Conservation (phyloP, 2,797 vertebrate species). For the Enteromius viviparus region DNA sequence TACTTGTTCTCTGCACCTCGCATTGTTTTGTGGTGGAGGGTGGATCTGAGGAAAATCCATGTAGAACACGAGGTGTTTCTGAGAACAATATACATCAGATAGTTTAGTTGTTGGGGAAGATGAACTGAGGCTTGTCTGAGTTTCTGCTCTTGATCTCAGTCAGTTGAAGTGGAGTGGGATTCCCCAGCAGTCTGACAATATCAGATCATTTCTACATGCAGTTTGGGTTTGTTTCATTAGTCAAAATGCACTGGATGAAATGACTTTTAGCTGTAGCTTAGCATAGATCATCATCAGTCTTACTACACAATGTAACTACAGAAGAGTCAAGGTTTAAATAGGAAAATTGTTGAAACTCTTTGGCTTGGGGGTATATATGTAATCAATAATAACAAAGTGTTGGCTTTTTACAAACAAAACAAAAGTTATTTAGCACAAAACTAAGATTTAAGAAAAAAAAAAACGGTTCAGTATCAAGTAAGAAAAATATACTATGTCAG, state of each 20-base stretch:
- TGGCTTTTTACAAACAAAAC: background rate
- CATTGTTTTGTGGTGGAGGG: conserved; percentile 15
- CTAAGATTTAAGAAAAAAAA: background rate
- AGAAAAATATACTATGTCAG: background rate
- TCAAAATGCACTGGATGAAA: background rate
- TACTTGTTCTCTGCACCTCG: background rate
- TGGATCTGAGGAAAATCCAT: conserved; percentile 16
- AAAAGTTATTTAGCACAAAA: background rate
- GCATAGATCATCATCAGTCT: too few species aligned
- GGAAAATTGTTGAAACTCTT: too few species aligned
- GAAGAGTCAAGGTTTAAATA: too few species aligned
- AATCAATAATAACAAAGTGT: background rate
- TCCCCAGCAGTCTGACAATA: background rate
- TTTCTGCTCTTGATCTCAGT: conserved; percentile 14
- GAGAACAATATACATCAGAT: conserved; percentile 25
- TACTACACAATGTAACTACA: too few species aligned
- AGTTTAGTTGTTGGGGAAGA: background rate
- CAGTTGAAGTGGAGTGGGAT: conserved; percentile 8
- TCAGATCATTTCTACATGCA: background rate
- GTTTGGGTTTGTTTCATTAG: background rate
- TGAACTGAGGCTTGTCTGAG: background rate
- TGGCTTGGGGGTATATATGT: background rate
- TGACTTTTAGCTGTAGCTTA: too few species aligned
- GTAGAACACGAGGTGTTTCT: too few species aligned
- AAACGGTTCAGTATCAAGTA: background rate